A percentile compares a stretch with the other conserved stretches of the same genome.
Conservation (phyloP, 2,113 vertebrate species). For the Periophthalmus modestus region DNA sequence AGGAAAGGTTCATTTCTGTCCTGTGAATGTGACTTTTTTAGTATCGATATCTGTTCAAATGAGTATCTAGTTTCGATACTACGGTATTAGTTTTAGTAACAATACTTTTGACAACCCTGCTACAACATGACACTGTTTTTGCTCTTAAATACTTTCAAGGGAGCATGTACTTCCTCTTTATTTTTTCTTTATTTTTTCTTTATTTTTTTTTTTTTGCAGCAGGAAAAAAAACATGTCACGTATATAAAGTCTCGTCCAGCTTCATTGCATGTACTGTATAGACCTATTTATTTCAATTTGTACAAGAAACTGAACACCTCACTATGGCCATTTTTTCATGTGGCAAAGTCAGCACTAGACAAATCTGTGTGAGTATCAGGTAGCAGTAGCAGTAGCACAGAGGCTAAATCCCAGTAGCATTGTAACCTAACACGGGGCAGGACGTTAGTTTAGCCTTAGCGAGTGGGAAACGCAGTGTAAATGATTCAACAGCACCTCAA, state of each 20-base stretch:
- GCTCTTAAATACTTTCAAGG: too few relatives aligned
- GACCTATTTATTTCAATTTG: neutral
- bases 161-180: too few relatives aligned
- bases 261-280: neutral
- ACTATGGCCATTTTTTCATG: neutral
- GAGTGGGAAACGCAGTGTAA: slow-evolving; percentile 52
- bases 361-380: slow-evolving; percentile 47
- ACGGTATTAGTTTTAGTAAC: too few relatives aligned
- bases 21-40: too few relatives aligned
- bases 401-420: slow-evolving; percentile 48
- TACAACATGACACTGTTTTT: too few relatives aligned
- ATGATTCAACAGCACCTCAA: slow-evolving; percentile 73
- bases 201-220: too few relatives aligned
- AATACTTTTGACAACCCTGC: too few relatives aligned
- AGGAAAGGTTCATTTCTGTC: too few relatives aligned
- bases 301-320: neutral
- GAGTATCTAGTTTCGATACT: too few relatives aligned
- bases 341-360: slow-evolving; percentile 16
- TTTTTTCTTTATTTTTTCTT: too few relatives aligned
- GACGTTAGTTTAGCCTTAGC: slow-evolving; percentile 14
- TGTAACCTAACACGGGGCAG: slow-evolving; percentile 49
- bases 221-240: too few relatives aligned
- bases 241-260: neutral
- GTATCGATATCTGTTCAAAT: too few relatives aligned
- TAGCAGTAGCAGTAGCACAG: slow-evolving; percentile 15